Percentiles rank a stretch among this genome's conserved stretches.
phyloP scores from a whole-genome alignment of 2,113 vertebrate genomes.

The Nothocercus julius region DNA sequence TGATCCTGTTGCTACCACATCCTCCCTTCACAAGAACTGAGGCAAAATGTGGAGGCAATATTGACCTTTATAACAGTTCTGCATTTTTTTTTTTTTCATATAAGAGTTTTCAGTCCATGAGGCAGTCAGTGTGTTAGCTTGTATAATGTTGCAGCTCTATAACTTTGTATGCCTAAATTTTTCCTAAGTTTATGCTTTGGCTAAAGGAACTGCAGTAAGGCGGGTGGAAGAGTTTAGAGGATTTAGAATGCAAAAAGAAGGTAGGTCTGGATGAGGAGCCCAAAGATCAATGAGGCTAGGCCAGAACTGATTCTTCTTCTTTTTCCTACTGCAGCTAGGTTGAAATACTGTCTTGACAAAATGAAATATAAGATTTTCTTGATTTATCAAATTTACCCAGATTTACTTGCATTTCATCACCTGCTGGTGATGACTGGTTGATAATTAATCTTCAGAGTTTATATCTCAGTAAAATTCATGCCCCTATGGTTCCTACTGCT shows the following conservation, averaged over 20 bases:
- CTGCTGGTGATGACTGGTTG: not conserved
- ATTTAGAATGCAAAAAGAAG: not conserved
- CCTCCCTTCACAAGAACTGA: not conserved
- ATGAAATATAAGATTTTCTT: not conserved
- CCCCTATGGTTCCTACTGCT: not conserved
- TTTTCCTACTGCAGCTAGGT: not conserved
- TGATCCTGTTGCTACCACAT: rapidly evolving
- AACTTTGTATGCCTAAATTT: not conserved
- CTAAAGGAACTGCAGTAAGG: not conserved
- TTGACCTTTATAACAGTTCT: not conserved
- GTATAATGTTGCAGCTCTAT: not conserved
- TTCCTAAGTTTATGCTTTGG: not conserved
- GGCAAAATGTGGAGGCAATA: not conserved
- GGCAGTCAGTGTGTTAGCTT: no score
- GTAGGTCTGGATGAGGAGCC: not conserved
- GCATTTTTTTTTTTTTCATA: not conserved
- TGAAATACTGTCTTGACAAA: not conserved
- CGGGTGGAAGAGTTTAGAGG: not conserved
- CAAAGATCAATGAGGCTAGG: not conserved
- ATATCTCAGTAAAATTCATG: not conserved
- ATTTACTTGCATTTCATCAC: not conserved
- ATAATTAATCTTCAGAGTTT: not conserved
- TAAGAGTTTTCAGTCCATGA: not conserved
- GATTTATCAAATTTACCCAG: not conserved
- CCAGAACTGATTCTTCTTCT: not conserved